Conservation (phyloP, 2,888 invertebrate species). For the Linnaemya tessellans region DNA sequence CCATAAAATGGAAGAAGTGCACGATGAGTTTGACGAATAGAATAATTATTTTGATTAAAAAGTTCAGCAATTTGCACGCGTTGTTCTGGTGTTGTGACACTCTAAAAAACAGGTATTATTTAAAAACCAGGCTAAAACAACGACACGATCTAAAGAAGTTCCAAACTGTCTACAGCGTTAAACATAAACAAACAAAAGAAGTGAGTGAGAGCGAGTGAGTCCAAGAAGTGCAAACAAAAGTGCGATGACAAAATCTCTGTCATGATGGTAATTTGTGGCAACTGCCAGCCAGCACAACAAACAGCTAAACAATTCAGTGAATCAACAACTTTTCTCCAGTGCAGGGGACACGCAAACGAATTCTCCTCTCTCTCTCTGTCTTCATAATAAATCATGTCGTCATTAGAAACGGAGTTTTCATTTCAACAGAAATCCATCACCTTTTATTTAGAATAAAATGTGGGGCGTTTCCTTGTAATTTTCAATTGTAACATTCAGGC, state of each 20-base stretch:
- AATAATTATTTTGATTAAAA: too few relatives aligned
- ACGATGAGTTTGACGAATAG: too few relatives aligned
- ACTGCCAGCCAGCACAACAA: not conserved
- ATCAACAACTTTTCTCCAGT: conserved; percentile 12
- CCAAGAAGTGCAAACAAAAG: conserved; percentile 44
- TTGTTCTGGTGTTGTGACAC: too few relatives aligned
- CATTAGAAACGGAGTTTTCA: conserved; percentile 25
- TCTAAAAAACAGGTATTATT: too few relatives aligned
- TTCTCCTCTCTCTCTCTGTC: not conserved
- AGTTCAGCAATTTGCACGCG: too few relatives aligned
- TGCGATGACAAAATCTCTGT: conserved; percentile 52
- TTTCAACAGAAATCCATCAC: conserved; percentile 44
- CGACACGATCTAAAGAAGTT: conserved; percentile 22
- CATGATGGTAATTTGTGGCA: conserved; percentile 46
- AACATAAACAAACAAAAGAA: conserved; percentile 50
- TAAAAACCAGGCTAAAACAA: too few relatives aligned
- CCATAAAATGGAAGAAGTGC: too few relatives aligned
- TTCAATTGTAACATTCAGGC: conserved; percentile 55
- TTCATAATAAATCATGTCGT: conserved; percentile 60
- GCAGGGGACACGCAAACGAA: too few relatives aligned
- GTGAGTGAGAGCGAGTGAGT: not conserved
- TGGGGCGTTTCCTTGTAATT: conserved; percentile 68
- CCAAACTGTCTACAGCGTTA: conserved; percentile 66
- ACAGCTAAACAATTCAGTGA: conserved; percentile 28
- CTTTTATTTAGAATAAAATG: conserved; percentile 22